Conservation (phyloP, 2,888 invertebrate species). For the Chloromyia formosa region DNA sequence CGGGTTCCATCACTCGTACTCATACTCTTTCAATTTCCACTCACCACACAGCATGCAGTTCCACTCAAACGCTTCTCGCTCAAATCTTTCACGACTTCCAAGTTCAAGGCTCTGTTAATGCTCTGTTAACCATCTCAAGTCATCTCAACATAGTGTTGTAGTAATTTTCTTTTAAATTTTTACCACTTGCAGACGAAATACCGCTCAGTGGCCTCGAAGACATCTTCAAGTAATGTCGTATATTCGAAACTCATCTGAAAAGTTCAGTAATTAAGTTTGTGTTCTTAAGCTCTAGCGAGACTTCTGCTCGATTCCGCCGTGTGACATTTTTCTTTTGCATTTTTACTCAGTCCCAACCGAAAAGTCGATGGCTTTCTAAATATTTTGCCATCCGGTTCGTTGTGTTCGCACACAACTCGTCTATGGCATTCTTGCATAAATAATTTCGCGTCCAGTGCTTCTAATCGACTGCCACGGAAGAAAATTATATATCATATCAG, state of each 20-base stretch:
- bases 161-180: constrained; percentile 44
- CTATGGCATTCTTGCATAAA: constrained; percentile 20
- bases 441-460: not conserved
- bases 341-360: not conserved
- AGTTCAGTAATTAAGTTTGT: not conserved
- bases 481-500: too few relatives aligned
- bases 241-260: constrained; percentile 7
- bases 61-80: not conserved
- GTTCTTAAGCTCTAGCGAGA: not conserved
- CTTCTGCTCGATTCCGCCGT: not conserved
- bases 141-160: not conserved
- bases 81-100: not conserved
- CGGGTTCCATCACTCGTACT: not conserved
- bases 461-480: constrained; percentile 8
- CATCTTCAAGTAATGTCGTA: constrained; percentile 47
- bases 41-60: not conserved
- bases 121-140: not conserved
- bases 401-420: not conserved
- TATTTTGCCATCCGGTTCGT: not conserved
- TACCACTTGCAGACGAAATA: constrained; percentile 49
- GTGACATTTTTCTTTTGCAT: constrained; percentile 4
- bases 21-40: not conserved
- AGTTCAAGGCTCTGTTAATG: constrained; percentile 38
- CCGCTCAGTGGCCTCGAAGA: constrained; percentile 52
- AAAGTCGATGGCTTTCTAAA: constrained; percentile 17